A percentile compares a stretch with the other conserved stretches of the same genome.
Evolutionary conservation across 1,140 invertebrate genomes (phyloP).

Genomic region (Drosophila seguyi): DNA sequence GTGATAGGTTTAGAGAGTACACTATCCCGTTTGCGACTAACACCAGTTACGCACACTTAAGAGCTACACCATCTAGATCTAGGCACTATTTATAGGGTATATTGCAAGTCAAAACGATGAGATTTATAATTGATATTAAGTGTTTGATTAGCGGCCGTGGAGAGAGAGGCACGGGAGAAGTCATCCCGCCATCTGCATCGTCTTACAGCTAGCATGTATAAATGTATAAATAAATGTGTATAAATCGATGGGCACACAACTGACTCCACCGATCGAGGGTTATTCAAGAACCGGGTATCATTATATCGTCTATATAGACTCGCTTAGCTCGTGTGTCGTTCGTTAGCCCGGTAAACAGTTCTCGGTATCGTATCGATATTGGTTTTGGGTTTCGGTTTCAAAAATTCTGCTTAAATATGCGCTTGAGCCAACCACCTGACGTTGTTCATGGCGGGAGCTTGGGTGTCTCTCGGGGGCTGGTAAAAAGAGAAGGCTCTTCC

Average conservation of each 20-base stretch:
- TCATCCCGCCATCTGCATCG: slow-evolving; percentile 26
- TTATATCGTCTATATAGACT: slow-evolving; percentile 7
- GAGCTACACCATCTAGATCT: slow-evolving; percentile 44
- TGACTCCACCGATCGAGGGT: slow-evolving; percentile 24
- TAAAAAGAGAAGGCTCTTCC: slow-evolving; percentile 34
- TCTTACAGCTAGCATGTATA: slow-evolving; percentile 49
- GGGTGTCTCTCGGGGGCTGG: slow-evolving; percentile 10
- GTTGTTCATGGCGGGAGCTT: slow-evolving; percentile 64
- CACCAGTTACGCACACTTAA: slow-evolving; percentile 84
- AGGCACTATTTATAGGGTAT: slow-evolving; percentile 42
- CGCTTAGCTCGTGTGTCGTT: slow-evolving; percentile 1
- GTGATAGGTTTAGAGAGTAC: slow-evolving; percentile 27
- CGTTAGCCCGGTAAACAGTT: slow-evolving; percentile 39
- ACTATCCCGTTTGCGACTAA: slow-evolving; percentile 76
- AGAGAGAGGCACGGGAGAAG: slow-evolving; percentile 67
- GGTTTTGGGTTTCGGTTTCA: slow-evolving; percentile 32
- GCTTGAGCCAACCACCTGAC: slow-evolving; percentile 83
- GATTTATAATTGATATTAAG: slow-evolving; percentile 35
- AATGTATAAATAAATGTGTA: slow-evolving; percentile 33
- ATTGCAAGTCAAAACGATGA: slow-evolving; percentile 52
- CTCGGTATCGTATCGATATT: slow-evolving; percentile 30
- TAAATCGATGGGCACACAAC: slow-evolving; percentile 28
- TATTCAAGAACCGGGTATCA: slow-evolving; percentile 30
- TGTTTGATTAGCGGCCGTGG: slow-evolving; percentile 30
- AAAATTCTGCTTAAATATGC: slow-evolving; percentile 34